phyloP scores from a whole-genome alignment of 2,113 vertebrate species.

The Leptobrachium ailaonicum region DNA sequence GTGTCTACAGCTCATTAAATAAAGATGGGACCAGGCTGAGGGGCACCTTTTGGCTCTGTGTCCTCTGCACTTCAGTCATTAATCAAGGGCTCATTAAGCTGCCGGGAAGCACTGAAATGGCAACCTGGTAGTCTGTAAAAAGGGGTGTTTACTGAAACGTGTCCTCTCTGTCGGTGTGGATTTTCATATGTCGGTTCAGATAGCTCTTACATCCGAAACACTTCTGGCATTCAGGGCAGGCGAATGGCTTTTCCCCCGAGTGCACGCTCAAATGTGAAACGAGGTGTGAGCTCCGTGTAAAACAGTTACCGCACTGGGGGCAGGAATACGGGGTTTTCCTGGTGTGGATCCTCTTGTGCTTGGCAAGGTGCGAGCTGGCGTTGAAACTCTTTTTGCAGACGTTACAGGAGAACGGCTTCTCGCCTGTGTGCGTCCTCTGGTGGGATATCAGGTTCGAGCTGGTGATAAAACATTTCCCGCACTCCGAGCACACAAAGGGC shows the following conservation, averaged over 20 bases:
- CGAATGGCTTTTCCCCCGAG: conserved; percentile 60
- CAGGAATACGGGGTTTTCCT: conserved; percentile 61
- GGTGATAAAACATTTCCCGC: conserved; percentile 57
- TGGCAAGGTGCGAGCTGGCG: conserved; percentile 58
- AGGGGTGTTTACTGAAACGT: no score
- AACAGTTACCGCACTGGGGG: conserved; percentile 58
- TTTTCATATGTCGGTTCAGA: conserved; percentile 54
- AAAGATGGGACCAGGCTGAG: no score
- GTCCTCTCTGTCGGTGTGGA: conserved; percentile 46
- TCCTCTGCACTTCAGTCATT: no score
- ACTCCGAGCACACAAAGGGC: conserved; percentile 56
- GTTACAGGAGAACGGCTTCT: conserved; percentile 52
- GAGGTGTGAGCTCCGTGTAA: conserved; percentile 61
- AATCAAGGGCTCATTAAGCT: no score
- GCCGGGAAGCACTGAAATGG: no score
- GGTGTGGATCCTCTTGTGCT: conserved; percentile 55
- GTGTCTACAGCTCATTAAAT: no score
- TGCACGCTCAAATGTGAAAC: conserved; percentile 58
- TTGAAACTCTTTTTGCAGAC: conserved; percentile 61
- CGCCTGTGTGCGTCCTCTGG: conserved; percentile 56
- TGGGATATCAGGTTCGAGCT: conserved; percentile 60
- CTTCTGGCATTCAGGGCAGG: conserved; percentile 55
- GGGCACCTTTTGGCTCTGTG: no score
- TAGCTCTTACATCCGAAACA: conserved; percentile 59
- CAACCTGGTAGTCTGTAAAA: no score